Evolutionary conservation across 2,888 invertebrate species (phyloP), one percentile per base, ranked within the genome.

Genomic region (Smittia aterrima): DNA sequence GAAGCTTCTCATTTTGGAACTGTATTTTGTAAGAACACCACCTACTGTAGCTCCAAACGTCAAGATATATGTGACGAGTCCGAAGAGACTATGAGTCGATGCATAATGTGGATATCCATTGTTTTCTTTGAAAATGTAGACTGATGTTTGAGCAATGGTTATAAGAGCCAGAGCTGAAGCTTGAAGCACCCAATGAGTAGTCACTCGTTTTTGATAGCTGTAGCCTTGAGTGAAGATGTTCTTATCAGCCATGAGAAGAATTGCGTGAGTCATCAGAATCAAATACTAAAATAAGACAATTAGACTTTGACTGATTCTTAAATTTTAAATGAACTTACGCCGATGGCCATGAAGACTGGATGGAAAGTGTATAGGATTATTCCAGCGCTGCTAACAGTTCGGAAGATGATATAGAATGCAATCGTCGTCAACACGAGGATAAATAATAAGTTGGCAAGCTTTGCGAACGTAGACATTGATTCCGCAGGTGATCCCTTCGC

Each of bases 181-280:
- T 75, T 81, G 78, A 20, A 79, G 67, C 32, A 79, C 76, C 80
- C 81, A 81, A 76, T 83, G 83, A 13, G 78, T 76, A 22, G 78
- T 78, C 3, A 81, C 78, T 77, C 79, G 78, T 20, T 75, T 67
- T n/a, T 27, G 40, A 25, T 73, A 75, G 24, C 75, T 74, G 25
- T 77, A 76, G 40, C 76, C 76, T 75, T 76, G 77, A 54, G 78
- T 78, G 32, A 81, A 75, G 6, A 79, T 77, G 76, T 81, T 82
- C 74, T 80, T 78, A 74, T 79, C 79, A 53, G 79, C 78, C 25
- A 82, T 76, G 13, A 79, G 75, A 41, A 81, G 76, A 38, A 82
- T 78, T 27, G 79, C 82, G 77, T 82, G 80, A 1, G 79, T 78
- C 80, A 82, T 80, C 32, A 82, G 54, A 4, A 82, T 75, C 77